Percentiles rank a stretch among this genome's conserved stretches.
These are phyloP conservation scores for Garra rufa DNA, from an alignment of 2,113 vertebrate species.

Conservation along the genomic window DNA sequence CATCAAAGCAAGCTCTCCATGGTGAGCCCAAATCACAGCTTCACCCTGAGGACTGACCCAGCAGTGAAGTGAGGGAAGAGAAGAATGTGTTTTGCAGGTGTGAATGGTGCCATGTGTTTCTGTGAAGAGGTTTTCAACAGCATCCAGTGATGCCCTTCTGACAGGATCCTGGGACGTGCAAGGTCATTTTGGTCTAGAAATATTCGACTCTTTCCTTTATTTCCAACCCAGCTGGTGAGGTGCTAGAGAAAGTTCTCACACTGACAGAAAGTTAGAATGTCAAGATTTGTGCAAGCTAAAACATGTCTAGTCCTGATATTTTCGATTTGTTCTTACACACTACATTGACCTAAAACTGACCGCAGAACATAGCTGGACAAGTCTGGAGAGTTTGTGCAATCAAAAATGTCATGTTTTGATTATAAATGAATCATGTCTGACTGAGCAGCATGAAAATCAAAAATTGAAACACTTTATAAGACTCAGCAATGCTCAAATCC, in stretches of 20 bases:
- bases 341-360: neutral
- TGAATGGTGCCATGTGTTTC: slow-evolving; percentile 24
- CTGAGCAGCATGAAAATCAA: neutral
- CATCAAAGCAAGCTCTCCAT: slow-evolving; percentile 29
- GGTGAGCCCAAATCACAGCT: slow-evolving; percentile 3
- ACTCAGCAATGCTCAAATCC: slow-evolving; percentile 38
- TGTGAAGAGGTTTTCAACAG: slow-evolving; percentile 11
- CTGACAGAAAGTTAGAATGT: neutral
- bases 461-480: slow-evolving; percentile 60
- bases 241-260: neutral
- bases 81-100: neutral
- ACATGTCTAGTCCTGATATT: neutral
- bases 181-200: neutral
- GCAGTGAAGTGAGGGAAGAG: neutral
- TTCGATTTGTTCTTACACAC: neutral
- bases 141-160: slow-evolving; percentile 1
- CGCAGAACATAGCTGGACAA: neutral
- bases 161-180: neutral
- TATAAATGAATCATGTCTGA: slow-evolving; percentile 44
- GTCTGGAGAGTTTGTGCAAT: neutral
- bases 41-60: slow-evolving; percentile 29
- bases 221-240: neutral
- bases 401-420: neutral
- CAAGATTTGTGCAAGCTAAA: neutral
- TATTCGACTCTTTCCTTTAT: neutral